phyloP scores from a whole-genome alignment of 2,888 invertebrate species.

The Limnephilus lunatus region DNA sequence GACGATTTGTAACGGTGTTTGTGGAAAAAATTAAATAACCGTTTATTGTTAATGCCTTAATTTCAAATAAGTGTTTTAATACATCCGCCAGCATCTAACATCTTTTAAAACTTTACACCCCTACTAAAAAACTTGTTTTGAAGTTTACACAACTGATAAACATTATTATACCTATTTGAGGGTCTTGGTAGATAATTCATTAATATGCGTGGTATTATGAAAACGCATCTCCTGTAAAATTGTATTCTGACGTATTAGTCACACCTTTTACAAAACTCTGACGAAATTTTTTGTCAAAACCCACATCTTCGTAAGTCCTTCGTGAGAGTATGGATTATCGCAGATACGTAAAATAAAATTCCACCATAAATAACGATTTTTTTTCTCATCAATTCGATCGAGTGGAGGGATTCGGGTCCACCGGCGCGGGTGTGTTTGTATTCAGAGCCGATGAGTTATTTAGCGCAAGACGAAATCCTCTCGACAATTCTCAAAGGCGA shows the following conservation, averaged over 20 bases:
- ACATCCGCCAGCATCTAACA: too few species aligned
- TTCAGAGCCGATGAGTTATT: constrained; percentile 57
- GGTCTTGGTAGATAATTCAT: not conserved
- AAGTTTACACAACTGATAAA: too few species aligned
- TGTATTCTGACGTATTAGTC: not conserved
- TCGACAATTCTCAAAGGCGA: constrained; percentile 58
- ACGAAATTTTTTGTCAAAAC: not conserved
- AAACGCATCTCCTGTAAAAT: not conserved
- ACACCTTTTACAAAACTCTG: not conserved
- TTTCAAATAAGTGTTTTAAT: too few species aligned
- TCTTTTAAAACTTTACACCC: too few species aligned
- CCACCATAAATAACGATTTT: not conserved
- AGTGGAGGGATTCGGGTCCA: constrained; percentile 14
- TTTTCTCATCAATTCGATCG: constrained; percentile 8
- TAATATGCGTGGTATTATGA: not conserved
- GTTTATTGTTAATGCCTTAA: too few species aligned
- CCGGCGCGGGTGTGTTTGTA: constrained; percentile 39
- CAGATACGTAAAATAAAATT: not conserved
- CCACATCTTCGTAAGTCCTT: not conserved
- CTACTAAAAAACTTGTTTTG: too few species aligned
- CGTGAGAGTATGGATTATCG: not conserved
- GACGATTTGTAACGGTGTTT: too few species aligned
- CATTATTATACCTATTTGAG: too few species aligned
- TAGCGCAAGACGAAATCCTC: constrained; percentile 57
- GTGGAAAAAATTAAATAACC: too few species aligned